Base-by-base conservation (phyloP, 1,140 invertebrate genomes). In the Orchestia grillus region DNA sequence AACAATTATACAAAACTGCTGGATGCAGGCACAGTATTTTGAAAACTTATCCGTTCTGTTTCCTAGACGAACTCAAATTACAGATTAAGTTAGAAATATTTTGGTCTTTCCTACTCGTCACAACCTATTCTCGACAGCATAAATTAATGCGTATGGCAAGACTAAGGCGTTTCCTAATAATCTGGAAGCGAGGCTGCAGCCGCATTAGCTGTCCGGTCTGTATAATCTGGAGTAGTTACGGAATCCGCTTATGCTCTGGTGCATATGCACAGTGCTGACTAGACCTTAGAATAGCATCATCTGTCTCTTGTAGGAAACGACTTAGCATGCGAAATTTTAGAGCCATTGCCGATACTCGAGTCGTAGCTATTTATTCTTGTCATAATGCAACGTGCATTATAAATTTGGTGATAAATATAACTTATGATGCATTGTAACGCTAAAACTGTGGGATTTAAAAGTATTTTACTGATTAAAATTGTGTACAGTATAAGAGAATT, bases 81-180 rank as follows among this genome's bases (percentile, higher is more conserved):
- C 15, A 36, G 28, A 77, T 77, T 77, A 77, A 77, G 62, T 36
- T 77, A 77, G 62, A 8, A 23, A 77, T 77, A 77, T 77, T 77
- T 77, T 43, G 15, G 88, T 42, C 4, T 90, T 41, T 90, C 28
- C 88, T 42, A 41, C 4, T 42, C 36, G 42, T 94, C 92, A 94
- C 92, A 94, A 94, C 92, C 92, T 45, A 94, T 77, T 77, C 28
- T 77, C 44, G 44, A 94, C 23, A 43, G 43, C 11, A 40, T 94
- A 94, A 94, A 47, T 94, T 94, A 94, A 94, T 47, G 44, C 92
- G 41, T 94, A 94, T 94, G 92, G 92, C 92, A 94, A 94, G 92
- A 94, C 92, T 77, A 36, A 77, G 62, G 62, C 62, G 28, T 77
- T 77, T 36, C 62, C 62, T 77, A 77, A 19, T 23, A 3, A 23